A percentile compares a stretch with the other conserved stretches of the same genome.
Conservation (phyloP, 2,797 vertebrate species). For the Cyprinodon diabolis region DNA sequence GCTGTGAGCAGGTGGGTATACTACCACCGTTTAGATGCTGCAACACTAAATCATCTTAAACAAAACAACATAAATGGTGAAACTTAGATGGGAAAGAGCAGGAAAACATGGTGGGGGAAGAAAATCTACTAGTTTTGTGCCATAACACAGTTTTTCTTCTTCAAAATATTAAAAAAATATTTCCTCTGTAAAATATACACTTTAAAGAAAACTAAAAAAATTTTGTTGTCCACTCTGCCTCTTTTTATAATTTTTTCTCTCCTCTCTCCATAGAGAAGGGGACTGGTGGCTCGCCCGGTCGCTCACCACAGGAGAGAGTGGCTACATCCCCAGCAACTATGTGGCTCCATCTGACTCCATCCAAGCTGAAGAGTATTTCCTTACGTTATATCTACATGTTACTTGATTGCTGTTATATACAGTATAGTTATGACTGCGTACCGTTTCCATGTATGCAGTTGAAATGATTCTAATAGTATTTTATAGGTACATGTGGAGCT, state of each 20-base stretch:
- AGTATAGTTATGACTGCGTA: constrained; percentile 7
- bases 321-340: constrained; percentile 99
- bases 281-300: constrained; percentile 99
- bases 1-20: background rate
- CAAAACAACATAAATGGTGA: background rate
- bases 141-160: background rate
- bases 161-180: background rate
- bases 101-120: background rate
- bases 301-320: constrained; percentile 92
- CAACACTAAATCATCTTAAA: background rate
- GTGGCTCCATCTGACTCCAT: constrained; percentile 98
- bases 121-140: background rate
- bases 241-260: constrained; percentile 76
- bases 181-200: background rate
- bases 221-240: too few relatives aligned
- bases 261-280: constrained; percentile 93
- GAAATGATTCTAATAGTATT: constrained; percentile 4
- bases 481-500: constrained; percentile 4
- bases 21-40: background rate
- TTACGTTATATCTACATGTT: background rate
- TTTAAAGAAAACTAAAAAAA: too few relatives aligned
- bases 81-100: background rate
- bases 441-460: background rate
- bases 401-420: background rate
- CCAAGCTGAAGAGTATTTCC: constrained; percentile 95